Conservation (phyloP, 2,113 vertebrate species). For the Hippocampus zosterae region DNA sequence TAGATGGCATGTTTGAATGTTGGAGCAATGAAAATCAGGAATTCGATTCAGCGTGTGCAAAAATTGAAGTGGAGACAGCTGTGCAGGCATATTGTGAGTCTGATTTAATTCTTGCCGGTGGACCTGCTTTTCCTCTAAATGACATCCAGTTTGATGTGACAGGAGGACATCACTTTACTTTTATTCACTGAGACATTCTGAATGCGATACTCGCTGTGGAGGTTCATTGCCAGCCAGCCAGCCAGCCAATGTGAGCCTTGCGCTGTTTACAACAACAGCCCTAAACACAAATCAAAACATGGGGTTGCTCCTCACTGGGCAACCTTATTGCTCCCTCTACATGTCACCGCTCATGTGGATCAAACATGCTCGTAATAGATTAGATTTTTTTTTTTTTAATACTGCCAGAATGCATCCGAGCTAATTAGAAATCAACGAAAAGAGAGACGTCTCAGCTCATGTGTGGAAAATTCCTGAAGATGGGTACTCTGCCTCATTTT, state of each 20-base stretch:
- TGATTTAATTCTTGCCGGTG: constrained; percentile 43
- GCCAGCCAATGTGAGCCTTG: background rate
- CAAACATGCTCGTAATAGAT: background rate
- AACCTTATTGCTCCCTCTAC: constrained; percentile 3
- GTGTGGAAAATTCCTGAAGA: constrained; percentile 47
- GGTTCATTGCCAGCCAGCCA: constrained; percentile 17
- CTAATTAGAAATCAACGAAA: constrained; percentile 26
- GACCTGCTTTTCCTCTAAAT: constrained; percentile 47
- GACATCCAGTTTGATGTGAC: constrained; percentile 44
- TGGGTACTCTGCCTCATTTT: constrained; percentile 16
- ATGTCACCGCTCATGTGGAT: background rate
- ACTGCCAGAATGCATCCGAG: constrained; percentile 5
- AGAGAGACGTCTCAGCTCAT: background rate
- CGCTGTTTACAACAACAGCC: background rate
- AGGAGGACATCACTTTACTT: constrained; percentile 23
- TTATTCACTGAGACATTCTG: constrained; percentile 25
- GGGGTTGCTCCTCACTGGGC: background rate
- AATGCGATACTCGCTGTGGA: constrained; percentile 19
- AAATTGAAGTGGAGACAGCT: constrained; percentile 35
- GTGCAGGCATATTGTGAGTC: constrained; percentile 41
- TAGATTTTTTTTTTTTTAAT: constrained; percentile 7
- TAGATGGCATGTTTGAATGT: constrained; percentile 32
- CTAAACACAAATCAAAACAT: constrained; percentile 17
- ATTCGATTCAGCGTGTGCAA: constrained; percentile 29
- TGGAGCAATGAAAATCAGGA: constrained; percentile 25